Evolutionary conservation across 2,888 invertebrate species (phyloP).

Genomic region (Lagria hirta): DNA sequence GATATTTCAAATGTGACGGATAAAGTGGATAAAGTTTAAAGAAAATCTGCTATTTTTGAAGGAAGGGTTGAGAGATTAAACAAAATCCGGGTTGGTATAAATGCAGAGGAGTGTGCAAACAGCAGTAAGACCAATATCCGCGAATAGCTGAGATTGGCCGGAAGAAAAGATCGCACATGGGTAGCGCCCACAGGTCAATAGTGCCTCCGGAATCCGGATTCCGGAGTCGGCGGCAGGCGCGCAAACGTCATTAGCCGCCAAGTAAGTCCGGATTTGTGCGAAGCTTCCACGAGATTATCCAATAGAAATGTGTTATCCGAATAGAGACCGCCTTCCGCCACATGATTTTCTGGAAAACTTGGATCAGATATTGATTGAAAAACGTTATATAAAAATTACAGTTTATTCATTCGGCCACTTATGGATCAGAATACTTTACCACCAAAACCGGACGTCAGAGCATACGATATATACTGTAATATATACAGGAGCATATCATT

Average conservation of each 20-base stretch:
- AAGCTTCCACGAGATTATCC: slow-evolving; percentile 52
- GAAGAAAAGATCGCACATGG: slow-evolving; percentile 44
- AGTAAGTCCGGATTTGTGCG: slow-evolving; percentile 54
- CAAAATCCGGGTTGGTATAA: too few species aligned
- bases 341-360: slow-evolving; percentile 23
- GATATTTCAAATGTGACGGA: too few species aligned
- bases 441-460: too few species aligned
- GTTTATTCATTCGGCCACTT: neutral
- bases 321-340: slow-evolving; percentile 43
- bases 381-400: too few species aligned
- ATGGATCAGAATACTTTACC: too few species aligned
- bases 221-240: slow-evolving; percentile 44
- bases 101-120: slow-evolving; percentile 24
- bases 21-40: too few species aligned
- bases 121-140: slow-evolving; percentile 30
- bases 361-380: slow-evolving; percentile 17
- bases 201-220: slow-evolving; percentile 44
- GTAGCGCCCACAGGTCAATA: slow-evolving; percentile 46
- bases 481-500: too few species aligned
- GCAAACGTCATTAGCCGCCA: slow-evolving; percentile 51
- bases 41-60: too few species aligned
- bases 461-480: too few species aligned
- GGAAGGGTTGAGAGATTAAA: too few species aligned
- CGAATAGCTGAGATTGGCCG: slow-evolving; percentile 33
- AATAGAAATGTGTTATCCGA: slow-evolving; percentile 52